phyloP scores from a whole-genome alignment of 2,888 invertebrate genomes.

The Steromphala cineraria region DNA sequence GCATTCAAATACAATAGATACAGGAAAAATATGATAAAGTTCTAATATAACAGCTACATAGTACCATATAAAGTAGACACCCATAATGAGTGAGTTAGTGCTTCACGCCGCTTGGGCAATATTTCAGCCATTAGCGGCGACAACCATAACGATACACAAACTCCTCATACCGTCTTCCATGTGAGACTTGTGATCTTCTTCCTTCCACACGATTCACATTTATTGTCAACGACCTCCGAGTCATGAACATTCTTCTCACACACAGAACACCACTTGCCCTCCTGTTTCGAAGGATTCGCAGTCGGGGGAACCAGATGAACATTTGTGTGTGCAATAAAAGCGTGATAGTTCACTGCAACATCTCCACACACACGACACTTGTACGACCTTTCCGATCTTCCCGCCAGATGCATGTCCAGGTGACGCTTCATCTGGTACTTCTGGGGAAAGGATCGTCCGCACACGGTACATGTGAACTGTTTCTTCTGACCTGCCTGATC shows the following conservation, averaged over 20 bases:
- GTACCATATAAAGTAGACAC: too few relatives aligned
- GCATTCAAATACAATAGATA: too few relatives aligned
- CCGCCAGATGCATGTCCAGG: neutral
- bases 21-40: too few relatives aligned
- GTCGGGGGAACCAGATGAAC: neutral
- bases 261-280: neutral
- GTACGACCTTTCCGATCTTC: neutral
- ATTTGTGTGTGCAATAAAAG: neutral
- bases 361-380: neutral
- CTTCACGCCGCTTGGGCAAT: too few relatives aligned
- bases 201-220: neutral
- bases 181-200: neutral
- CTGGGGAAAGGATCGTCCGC: neutral
- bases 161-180: neutral
- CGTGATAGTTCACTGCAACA: neutral
- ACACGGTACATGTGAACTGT: neutral
- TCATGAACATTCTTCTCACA: neutral
- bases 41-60: too few relatives aligned
- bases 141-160: too few relatives aligned
- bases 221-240: neutral
- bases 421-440: neutral
- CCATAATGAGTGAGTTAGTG: too few relatives aligned
- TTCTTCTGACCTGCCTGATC: neutral
- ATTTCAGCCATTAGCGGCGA: too few relatives aligned
- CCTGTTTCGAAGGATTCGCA: neutral